Base-by-base conservation (phyloP, 2,797 vertebrate genomes). In the Crocidura indochinensis region DNA sequence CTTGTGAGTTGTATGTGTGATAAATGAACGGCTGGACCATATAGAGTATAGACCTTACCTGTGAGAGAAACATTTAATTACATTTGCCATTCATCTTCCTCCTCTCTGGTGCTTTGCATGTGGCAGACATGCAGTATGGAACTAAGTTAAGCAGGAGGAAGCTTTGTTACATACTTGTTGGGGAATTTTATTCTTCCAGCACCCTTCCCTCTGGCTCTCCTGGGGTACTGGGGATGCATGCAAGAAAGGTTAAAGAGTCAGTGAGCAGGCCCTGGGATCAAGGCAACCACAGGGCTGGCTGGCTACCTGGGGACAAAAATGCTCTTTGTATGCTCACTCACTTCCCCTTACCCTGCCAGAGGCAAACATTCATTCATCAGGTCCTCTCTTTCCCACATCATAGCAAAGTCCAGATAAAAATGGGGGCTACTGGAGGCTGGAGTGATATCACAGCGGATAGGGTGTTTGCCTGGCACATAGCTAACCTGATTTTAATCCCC, bases 31-130 rank as follows among this genome's bases (percentile, higher is more conserved):
- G 11, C 27, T 60, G 6, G 26, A 47, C 0, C 8, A 38, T 19
- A 60, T 20, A 19, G 56, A 60, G 44, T 10, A 4, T n/a, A n/a
- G n/a, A n/a, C 56, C 10, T 20, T 0, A 0, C 15, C 1, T 0
- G 22, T 0, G 44, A 71, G n/a, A 60, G 31, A 15, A 15, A 0
- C 12, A 31, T 53, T 27, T 64, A 4, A 0, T 38, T 4, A 3
- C 17, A 51, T 68, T 8, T 0, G 2, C 10, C 71, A 3, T 24
- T 83, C 53, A 0, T 24, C 49, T 24, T 2, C 46, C 71, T 77
- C 44, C 19, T 65, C 49, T 62, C 3, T 0, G 9, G 46, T 22
- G 31, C 51, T 62, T 2, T n/a, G 38, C 4, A 22, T 29, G 6
- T 1, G 29, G 22, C 1, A 71, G 76, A 44, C 60, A 68, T 10